phyloP scores from a whole-genome alignment of 1,140 invertebrate genomes.

The Periplaneta americana region DNA sequence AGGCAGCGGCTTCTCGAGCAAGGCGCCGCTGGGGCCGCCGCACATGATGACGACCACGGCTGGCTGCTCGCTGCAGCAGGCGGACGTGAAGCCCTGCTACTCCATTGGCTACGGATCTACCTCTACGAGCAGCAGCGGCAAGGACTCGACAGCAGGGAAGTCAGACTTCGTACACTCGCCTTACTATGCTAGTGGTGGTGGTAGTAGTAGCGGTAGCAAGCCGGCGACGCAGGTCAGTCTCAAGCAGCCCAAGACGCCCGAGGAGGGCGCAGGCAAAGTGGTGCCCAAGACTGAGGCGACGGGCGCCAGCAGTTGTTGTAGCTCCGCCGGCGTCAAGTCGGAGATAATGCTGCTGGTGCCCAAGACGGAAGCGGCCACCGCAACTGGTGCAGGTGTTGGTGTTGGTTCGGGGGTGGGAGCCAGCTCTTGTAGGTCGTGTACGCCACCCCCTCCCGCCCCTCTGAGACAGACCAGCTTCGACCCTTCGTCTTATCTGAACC shows the following conservation, averaged over 20 bases:
- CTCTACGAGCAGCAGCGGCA: background rate
- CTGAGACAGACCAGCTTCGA: conserved; percentile 35
- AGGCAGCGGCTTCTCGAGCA: background rate
- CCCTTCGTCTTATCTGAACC: conserved; percentile 47
- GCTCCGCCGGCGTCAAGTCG: conserved; percentile 39
- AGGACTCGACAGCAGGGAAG: background rate
- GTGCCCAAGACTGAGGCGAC: conserved; percentile 45
- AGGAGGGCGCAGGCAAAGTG: conserved; percentile 33
- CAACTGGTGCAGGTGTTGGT: conserved; percentile 33
- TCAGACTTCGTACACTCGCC: conserved; percentile 19
- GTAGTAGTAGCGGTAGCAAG: conserved; percentile 2
- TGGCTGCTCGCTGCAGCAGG: conserved; percentile 11
- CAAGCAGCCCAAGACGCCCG: conserved; percentile 50
- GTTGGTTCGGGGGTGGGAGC: conserved; percentile 28
- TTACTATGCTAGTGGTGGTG: conserved; percentile 22
- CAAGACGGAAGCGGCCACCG: conserved; percentile 47
- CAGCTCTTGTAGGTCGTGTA: conserved; percentile 19
- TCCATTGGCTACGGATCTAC: conserved; percentile 9
- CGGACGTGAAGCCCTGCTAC: conserved; percentile 29
- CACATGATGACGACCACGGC: conserved; percentile 13
- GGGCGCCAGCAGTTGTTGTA: conserved; percentile 43
- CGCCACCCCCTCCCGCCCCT: conserved; percentile 35
- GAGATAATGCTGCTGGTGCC: conserved; percentile 49
- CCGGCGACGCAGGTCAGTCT: conserved; percentile 36
- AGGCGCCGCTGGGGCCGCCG: background rate